Percentiles rank a stretch among this genome's conserved stretches.
phyloP scores from a whole-genome alignment of 1,140 invertebrate species.

The Zaprionus ghesquierei region DNA sequence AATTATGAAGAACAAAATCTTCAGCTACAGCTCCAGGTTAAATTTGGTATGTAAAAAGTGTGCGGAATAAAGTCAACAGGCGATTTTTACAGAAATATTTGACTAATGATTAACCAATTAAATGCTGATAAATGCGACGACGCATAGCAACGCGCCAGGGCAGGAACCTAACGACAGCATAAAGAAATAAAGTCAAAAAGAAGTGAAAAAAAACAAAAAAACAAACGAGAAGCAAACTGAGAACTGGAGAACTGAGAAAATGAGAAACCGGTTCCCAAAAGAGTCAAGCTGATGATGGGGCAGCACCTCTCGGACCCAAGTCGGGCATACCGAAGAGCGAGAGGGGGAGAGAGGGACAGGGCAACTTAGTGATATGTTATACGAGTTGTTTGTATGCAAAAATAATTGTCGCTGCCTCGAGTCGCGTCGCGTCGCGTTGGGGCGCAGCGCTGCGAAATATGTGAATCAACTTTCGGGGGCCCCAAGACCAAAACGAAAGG shows the following conservation, averaged over 20 bases:
- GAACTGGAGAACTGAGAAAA: neutral
- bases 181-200: neutral
- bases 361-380: neutral
- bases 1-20: neutral
- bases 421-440: too few relatives aligned
- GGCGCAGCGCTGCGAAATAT: conserved; percentile 29
- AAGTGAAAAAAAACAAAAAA: neutral
- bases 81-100: conserved; percentile 64
- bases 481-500: neutral
- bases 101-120: conserved; percentile 80
- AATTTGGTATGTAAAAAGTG: conserved; percentile 31
- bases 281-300: conserved; percentile 1
- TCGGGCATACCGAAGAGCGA: neutral
- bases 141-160: conserved; percentile 1
- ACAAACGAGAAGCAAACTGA: neutral
- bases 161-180: conserved; percentile 48
- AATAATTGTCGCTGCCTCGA: conserved; percentile 53
- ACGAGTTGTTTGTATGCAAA: conserved; percentile 31
- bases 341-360: neutral
- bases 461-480: conserved; percentile 56
- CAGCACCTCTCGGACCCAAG: neutral
- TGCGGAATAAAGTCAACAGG: conserved; percentile 29
- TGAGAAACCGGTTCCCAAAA: conserved; percentile 37
- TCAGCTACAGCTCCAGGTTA: too few relatives aligned
- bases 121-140: conserved; percentile 65